phyloP scores from a whole-genome alignment of 2,113 vertebrate genomes.

The Hoplias malabaricus region DNA sequence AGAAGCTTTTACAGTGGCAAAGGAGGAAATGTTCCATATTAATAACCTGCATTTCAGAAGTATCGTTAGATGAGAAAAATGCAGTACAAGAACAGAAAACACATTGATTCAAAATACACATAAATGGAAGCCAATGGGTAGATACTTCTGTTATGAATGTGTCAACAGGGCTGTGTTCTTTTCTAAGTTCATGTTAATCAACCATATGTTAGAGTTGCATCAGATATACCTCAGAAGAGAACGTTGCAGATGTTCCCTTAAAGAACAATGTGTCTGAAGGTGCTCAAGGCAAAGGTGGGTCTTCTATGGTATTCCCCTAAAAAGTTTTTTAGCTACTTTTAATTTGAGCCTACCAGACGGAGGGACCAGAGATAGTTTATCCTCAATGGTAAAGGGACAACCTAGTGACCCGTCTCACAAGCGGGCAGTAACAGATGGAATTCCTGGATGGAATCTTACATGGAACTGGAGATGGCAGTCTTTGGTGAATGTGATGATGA shows the following conservation, averaged over 20 bases:
- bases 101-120: background rate
- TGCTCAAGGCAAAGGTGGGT: background rate
- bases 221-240: background rate
- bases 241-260: background rate
- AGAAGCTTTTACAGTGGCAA: too few species aligned
- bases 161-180: background rate
- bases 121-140: background rate
- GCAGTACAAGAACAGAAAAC: background rate
- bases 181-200: background rate
- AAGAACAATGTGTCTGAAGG: background rate
- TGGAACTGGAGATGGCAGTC: conserved; percentile 45
- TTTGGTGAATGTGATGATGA: conserved; percentile 64
- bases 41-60: too few species aligned
- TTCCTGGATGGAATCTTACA: background rate
- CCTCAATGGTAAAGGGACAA: conserved; percentile 50
- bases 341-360: conserved; percentile 15
- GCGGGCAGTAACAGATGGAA: conserved; percentile 46
- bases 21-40: too few species aligned
- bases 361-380: conserved; percentile 42
- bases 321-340: background rate
- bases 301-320: background rate
- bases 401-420: conserved; percentile 47
- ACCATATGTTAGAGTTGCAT: background rate
- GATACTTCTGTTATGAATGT: background rate
- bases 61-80: too few species aligned